Base-by-base conservation (phyloP, 2,888 invertebrate species). In the Coenonympha arcania region DNA sequence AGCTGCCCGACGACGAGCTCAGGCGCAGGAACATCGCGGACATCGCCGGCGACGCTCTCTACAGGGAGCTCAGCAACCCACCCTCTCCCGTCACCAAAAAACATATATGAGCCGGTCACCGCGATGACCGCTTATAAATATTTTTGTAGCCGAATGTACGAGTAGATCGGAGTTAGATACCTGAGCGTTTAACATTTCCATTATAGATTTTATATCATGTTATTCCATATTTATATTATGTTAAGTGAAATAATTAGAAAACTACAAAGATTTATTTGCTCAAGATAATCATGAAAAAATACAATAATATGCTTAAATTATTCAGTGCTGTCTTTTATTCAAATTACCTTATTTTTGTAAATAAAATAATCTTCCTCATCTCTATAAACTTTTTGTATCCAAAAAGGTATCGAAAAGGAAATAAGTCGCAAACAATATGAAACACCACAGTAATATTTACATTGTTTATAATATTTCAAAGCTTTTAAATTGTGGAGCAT, bases 141-240 rank as follows among this genome's bases (percentile, higher is more conserved):
- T 33, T 48, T 45, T 42, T 48, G 34, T 48, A 55, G 43, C 41
- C 34, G 18, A 34, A 37, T 48, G 48, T 50, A n/a, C n/a, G n/a
- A n/a, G n/a, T n/a, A 52, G 46, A 33, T 6, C 19, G 31, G 47
- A 19, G 11, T 51, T 82, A 79, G 79, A 77, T 78, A 81, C 81
- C 79, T 81, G 77, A 80, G 71, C 66, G 71, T 79, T 81, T 67
- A 76, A 82, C 81, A 81, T 80, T 83, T 82, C 80, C 82, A 82
- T 76, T 75, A 69, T 82, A 84, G 80, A 82, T 84, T 86, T 86
- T 86, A 84, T 84, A 82, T 75, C 70, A 71, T 78, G 83, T 84
- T 86, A 82, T 82, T 82, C 79, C 79, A 76, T 78, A 74, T 76
- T 79, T 79, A 80, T 80, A 13, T 3, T 26, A 77, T 79, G 39